Conservation (phyloP, 2,888 invertebrate genomes). For the Caenorhabditis wallacei region DNA sequence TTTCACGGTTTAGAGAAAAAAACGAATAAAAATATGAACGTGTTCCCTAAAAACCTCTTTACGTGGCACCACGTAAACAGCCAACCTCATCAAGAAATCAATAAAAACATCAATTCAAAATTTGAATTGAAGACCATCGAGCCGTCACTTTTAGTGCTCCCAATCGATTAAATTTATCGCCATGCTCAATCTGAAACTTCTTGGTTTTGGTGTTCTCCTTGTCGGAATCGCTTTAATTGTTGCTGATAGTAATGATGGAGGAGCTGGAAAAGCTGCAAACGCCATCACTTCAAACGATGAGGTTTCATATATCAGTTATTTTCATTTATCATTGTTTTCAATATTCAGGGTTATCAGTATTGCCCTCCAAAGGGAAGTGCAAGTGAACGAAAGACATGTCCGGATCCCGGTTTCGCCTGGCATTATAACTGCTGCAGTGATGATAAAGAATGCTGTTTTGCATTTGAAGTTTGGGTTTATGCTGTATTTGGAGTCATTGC, state of each 20-base stretch:
- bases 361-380: constrained; percentile 53
- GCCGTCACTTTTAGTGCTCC: too few relatives aligned
- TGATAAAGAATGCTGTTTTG: constrained; percentile 74
- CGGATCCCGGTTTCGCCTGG: constrained; percentile 46
- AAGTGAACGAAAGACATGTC: constrained; percentile 70
- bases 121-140: constrained; percentile 6
- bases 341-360: neutral
- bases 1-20: too few relatives aligned
- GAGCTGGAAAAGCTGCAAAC: neutral
- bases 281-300: neutral
- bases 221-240: neutral
- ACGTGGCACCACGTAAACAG: neutral
- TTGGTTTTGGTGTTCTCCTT: constrained; percentile 7
- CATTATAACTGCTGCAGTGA: constrained; percentile 77
- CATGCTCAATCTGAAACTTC: constrained; percentile 31
- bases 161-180: too few relatives aligned
- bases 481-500: constrained; percentile 7
- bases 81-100: too few relatives aligned
- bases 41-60: neutral
- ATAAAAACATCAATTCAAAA: neutral
- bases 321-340: neutral
- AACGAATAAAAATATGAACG: neutral
- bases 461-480: constrained; percentile 62
- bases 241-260: constrained; percentile 4
- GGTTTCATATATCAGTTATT: neutral